Evolutionary conservation across 2,888 invertebrate species (phyloP), one percentile per base, ranked within the genome.

Genomic region (Heliconius ismenius): DNA sequence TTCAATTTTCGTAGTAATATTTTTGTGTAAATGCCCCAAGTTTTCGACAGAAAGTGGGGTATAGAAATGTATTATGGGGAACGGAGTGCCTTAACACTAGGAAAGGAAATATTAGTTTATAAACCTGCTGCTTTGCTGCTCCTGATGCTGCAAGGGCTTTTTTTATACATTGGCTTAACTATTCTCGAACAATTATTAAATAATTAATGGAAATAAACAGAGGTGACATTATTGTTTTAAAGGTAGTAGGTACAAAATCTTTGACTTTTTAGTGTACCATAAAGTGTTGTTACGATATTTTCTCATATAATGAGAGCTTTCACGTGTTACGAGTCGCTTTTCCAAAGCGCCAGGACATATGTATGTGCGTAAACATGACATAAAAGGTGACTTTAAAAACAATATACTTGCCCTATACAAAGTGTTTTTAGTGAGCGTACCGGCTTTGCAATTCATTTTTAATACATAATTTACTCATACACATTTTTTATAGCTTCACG

Each of bases 301-400:
- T 74, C 80, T 81, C 79, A 80, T 83, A 83, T 81, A 82, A 85
- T 86, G 84, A 87, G 87, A 87, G 86, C 84, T 83, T 86, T 87
- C 84, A 86, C 83, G 84, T 86, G 83, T 85, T 81, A 82, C 83
- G 83, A 85, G 83, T 84, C 82, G 86, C 84, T 89, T 88, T 86
- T 86, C 83, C 85, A 86, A 86, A 86, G 84, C 85, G 83, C 83
- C 83, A 83, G 81, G 81, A 84, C 83, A 65, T 39, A 39, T 24
- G 39, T 67, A 67, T 43, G 67, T 43, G 24, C 39, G 18, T 67
- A 67, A 67, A 39, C 39, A 67, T 67, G 69, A 80, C 62, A 87
- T 88, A 88, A 89, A 89, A 86, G 81, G 84, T 84, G 84, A 85
- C 87, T 86, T 86, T 84, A 28, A 84, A 88, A 87, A 88, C 88